These are phyloP conservation scores for Aromia moschata DNA, from an alignment of 2,888 invertebrate species.

Conservation along the genomic window DNA sequence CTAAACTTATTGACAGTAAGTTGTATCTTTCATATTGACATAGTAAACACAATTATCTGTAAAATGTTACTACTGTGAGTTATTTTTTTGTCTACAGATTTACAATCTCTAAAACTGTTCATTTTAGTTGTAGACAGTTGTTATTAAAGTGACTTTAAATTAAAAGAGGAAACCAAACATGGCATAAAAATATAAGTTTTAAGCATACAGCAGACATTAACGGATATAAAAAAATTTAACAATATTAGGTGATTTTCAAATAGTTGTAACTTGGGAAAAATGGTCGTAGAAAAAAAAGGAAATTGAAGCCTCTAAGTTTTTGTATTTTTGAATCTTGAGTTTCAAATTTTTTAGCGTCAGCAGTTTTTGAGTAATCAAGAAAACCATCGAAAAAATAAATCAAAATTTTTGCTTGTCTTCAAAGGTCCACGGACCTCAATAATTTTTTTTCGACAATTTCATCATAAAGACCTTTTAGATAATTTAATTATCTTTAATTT, in stretches of 20 bases:
- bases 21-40: no score
- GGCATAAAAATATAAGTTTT: no score
- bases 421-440: background rate
- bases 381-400: background rate
- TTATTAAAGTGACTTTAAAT: no score
- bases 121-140: no score
- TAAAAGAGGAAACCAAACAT: no score
- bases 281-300: background rate
- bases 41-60: no score
- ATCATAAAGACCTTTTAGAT: no score
- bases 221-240: background rate
- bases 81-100: no score
- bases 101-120: no score
- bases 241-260: background rate
- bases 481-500: background rate
- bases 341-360: background rate
- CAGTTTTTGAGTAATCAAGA: background rate
- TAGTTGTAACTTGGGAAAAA: background rate
- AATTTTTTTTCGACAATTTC: background rate
- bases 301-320: background rate
- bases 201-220: no score
- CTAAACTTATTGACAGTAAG: no score
- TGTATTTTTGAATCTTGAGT: background rate
- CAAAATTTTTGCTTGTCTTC: background rate
- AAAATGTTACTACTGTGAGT: no score